Evolutionary conservation across 2,797 vertebrate genomes (phyloP), one percentile per base, ranked within the genome.

Genomic region (Gallirallus australis): DNA sequence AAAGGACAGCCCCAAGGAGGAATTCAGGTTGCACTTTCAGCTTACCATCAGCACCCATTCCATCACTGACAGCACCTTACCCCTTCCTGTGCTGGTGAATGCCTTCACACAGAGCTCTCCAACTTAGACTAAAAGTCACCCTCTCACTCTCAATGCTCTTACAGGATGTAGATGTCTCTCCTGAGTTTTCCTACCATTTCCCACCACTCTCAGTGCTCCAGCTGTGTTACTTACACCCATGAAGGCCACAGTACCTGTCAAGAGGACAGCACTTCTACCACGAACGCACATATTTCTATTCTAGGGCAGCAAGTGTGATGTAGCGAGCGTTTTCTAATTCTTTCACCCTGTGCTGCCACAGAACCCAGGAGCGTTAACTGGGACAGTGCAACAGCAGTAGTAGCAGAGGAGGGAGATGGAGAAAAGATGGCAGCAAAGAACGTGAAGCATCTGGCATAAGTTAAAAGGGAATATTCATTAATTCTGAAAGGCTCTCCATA

Each of bases 401-500:
- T 7, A 63, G 59, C 53, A 66, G 35, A 14, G 70, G 37, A 86
- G 42, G 40, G 86, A 50, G 50, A 64, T 19, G 12, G 15, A 27
- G 37, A 61, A 88, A 78, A 88, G 28, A 86, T 39, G 30, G 63
- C 79, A 59, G 48, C n/a, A 59, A 90, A 73, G 80, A 83, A 88
- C 33, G 94, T 18, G 90, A 81, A 90, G 37, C 80, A 86, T 30
- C 54, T 81, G 47, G n/a, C 23, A 0, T 40, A 71, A 79, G 14
- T 61, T 93, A 57, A 81, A 94, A 92, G 59, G 30, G 59, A 95
- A 89, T 76, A 88, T 56, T 84, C 7, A 42, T 61, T 79, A 81
- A 52, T 82, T 52, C 70, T 76, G 50, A 83, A 82, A 76, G 69
- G 79, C 9, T 60, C 9, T 9, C 33, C 57, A 35, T 27, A 31